Base-by-base conservation (phyloP, 1,140 invertebrate genomes). In the Panagrolaimus sp. region DNA sequence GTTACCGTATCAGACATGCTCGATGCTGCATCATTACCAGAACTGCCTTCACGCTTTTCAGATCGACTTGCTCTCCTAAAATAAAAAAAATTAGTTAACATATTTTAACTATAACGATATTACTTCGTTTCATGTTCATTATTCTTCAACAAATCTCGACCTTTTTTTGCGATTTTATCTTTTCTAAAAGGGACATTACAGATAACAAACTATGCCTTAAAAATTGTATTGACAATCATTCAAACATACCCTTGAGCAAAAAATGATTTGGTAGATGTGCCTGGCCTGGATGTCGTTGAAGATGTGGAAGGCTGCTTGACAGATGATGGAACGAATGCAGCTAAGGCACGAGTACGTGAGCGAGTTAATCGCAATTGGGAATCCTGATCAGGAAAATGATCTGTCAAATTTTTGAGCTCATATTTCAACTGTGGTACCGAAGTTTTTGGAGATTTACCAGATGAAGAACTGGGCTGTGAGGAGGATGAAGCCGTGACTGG, bases 321-420 rank as follows among this genome's bases (percentile, higher is more conserved):
- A 43, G 67, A 8, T 26, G 38, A 66, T 15, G 43, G 26, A 15
- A 62, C 26, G 3, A 48, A 63, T 15, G 71, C 73, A 48, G 52
- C 71, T 43, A 46, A 73, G 44, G 58, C 28, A 43, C 65, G 70
- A 6, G 72, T 69, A 9, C 64, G 71, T 9, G 72, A 73, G 12
- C 72, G 71, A 7, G 72, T 73, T 28, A 73, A 69, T 15, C 63
- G 71, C 15, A 72, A 38, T 4, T 43, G 65, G 12, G 63, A 47
- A 21, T n/a, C 47, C 71, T 71, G 69, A 32, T 72, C 71, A 15
- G 71, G 71, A 44, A 72, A 72, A 43, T 68, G 73, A 44, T 73
- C 72, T n/a, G 55, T 71, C 15, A 72, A 48, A 45, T 72, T 21
- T n/a, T 47, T 46, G 21, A 70, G 46, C 43, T 68, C 45, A 28